A percentile compares a stretch with the other conserved stretches of the same genome.
Conservation (phyloP, 2,888 invertebrate genomes). For the Ferdinandea cuprea region DNA sequence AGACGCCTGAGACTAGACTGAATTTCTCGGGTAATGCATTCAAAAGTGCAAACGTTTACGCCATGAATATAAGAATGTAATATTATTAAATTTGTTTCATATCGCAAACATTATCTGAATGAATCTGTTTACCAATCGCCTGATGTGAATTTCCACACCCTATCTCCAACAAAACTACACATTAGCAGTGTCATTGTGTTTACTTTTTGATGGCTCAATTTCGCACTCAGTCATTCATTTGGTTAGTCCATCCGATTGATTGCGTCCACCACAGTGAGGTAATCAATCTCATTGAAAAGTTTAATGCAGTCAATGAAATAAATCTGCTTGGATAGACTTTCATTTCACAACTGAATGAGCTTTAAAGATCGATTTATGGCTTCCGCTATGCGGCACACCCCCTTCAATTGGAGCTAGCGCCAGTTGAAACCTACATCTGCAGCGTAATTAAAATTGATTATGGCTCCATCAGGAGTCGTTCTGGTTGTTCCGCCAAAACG, state of each 20-base stretch:
- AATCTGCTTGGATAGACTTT: constrained; percentile 47
- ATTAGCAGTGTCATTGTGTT: constrained; percentile 31
- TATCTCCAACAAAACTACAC: background rate
- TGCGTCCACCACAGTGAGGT: constrained; percentile 33
- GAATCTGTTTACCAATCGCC: too few relatives aligned
- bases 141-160: background rate
- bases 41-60: too few relatives aligned
- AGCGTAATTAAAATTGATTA: constrained; percentile 65
- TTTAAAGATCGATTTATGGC: constrained; percentile 41
- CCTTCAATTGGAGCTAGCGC: constrained; percentile 2
- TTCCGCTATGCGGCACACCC: constrained; percentile 14
- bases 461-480: constrained; percentile 12
- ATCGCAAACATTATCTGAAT: too few relatives aligned
- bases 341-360: constrained; percentile 55
- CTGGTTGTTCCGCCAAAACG: background rate
- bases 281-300: constrained; percentile 47
- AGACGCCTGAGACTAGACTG: too few relatives aligned
- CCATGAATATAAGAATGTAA: too few relatives aligned
- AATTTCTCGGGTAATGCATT: too few relatives aligned
- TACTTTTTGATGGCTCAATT: constrained; percentile 56
- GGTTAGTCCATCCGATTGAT: constrained; percentile 42
- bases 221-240: constrained; percentile 62
- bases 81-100: too few relatives aligned
- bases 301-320: constrained; percentile 46
- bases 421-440: constrained; percentile 31